Evolutionary conservation across 2,888 invertebrate species (phyloP), one percentile per base, ranked within the genome.

Genomic region (Eilema caniola): DNA sequence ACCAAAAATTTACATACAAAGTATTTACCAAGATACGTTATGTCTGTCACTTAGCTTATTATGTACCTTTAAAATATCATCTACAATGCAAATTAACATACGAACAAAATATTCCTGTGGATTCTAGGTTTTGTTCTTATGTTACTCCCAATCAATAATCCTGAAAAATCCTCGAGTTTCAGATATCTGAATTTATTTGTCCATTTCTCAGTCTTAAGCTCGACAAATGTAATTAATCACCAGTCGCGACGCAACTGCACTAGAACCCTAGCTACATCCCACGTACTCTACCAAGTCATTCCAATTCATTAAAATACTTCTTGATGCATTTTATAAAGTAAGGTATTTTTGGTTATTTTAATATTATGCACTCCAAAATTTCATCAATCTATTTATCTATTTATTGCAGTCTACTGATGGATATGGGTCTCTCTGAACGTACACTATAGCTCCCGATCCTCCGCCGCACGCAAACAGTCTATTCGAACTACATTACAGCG

Each of bases 171-270:
- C n/a, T 53, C n/a, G 53, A 20, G n/a, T n/a, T 53, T 47, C 41
- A 4, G 5, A 47, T 47, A 47, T 47, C 47, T 20, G 12, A 20
- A 47, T 16, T 5, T 7, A 47, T 47, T 20, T 47, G 20, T 47
- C 47, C n/a, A 20, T 53, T 53, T 53, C n/a, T 53, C 53, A 53
- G 53, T 53, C 53, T n/a, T 53, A 53, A n/a, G 53, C n/a, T 53
- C n/a, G 53, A 53, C 8, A 20, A 53, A 20, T 53, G 53, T n/a
- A n/a, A 53, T 53, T 53, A 20, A 53, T 53, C n/a, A 53, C n/a
- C n/a, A 8, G 20, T 8, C 53, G n/a, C 53, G 4, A 20, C n/a
- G 10, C 53, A 53, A 53, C n/a, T 53, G 53, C 20, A 47, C 16
- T 47, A 47, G 53, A 53, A 53, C 53, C 53, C 53, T 53, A 8